A percentile compares a stretch with the other conserved stretches of the same genome.
phyloP scores from a whole-genome alignment of 2,113 vertebrate genomes.

The Axis porcinus region DNA sequence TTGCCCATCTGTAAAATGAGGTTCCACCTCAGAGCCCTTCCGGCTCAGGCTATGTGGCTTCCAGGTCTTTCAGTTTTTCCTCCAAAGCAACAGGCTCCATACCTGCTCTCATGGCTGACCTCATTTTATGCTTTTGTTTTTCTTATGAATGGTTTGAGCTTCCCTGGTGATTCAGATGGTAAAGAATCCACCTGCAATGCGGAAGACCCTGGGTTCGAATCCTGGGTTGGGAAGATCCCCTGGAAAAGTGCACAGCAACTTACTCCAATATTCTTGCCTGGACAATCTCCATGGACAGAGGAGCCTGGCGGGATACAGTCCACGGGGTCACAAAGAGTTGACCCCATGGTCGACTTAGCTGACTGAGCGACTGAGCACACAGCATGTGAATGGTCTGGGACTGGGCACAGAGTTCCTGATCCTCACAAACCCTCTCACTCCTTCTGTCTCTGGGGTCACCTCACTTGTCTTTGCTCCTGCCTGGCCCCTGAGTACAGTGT shows the following conservation, averaged over 20 bases:
- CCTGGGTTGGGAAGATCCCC: background rate
- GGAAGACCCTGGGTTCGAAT: background rate
- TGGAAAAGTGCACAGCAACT: background rate
- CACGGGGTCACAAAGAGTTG: background rate
- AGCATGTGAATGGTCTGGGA: background rate
- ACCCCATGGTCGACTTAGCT: background rate
- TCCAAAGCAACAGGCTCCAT: accelerated
- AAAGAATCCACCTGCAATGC: background rate
- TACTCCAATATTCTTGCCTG: background rate
- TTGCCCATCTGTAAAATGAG: background rate
- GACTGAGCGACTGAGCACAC: background rate
- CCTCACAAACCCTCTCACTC: background rate
- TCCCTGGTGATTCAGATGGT: background rate
- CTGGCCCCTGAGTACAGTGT: no score
- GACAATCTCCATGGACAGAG: background rate
- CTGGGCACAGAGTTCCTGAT: background rate
- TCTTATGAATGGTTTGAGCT: background rate
- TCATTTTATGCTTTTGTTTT: background rate
- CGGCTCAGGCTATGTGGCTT: background rate
- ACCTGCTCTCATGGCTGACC: background rate
- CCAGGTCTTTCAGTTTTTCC: no score
- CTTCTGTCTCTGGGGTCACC: background rate
- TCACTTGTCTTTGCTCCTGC: accelerated
- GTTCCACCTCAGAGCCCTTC: background rate
- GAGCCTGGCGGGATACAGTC: background rate